Base-by-base conservation (phyloP, 2,113 vertebrate species). In the Puntigrus tetrazona region DNA sequence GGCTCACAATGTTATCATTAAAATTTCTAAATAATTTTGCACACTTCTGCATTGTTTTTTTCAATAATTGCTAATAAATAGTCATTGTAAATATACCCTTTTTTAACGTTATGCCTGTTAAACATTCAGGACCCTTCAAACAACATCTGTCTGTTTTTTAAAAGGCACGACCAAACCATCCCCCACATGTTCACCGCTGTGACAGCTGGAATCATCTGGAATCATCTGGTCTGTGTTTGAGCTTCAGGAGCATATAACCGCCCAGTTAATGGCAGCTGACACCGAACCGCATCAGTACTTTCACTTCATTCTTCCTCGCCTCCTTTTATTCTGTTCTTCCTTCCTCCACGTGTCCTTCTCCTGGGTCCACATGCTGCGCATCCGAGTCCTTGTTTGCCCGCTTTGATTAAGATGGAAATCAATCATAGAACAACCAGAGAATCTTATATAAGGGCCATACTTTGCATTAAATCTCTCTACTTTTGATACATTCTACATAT, bases 361-460 rank as follows among this genome's bases (percentile, higher is more conserved):
- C 34, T 38, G 61, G 8, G 31, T 27, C 43, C 36, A 25, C 38
- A n/a, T 55, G 43, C 29, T 82, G 45, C 27, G 43, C 34, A 50
- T 72, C 45, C 34, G 11, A 70, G 31, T 34, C 36, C 59, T 75
- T 80, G 67, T 86, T 86, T 86, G 78, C 63, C 81, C 3, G 14
- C n/a, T 52, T 82, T 82, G 72, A 76, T 82, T 86, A 82, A 82
- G 79, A 77, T 69, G 79, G 59, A 74, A 76, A 86, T 75, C 79
- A 81, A 82, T 86, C 79, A 86, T 27, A 43, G 61, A 61, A 61
- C 55, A 61, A 27, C 13, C 55, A 78, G 61, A 41, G 22, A 61
- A 61, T 78, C 2, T 41, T 61, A 59, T 27, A 61, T 57, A 61
- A 38, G 55, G 7, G 34, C 7, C 52, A 38, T 16, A 27, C 2